Percentiles rank a stretch among this genome's conserved stretches.
phyloP scores from a whole-genome alignment of 1,140 invertebrate species.

The Nomia melanderi region DNA sequence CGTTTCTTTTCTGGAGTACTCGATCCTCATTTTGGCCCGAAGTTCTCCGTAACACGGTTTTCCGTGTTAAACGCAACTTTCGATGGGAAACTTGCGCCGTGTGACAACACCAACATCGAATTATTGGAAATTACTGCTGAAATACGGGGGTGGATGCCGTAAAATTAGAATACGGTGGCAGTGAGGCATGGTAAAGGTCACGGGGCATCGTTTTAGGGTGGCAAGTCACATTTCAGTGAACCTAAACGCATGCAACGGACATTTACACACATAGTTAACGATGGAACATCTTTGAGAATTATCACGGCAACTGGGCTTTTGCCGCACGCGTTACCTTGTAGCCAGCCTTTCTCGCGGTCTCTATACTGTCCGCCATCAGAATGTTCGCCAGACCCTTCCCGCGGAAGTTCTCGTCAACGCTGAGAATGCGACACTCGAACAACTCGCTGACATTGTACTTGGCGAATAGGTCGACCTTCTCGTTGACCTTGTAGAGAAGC shows the following conservation, averaged over 20 bases:
- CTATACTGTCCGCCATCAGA: slow-evolving; percentile 85
- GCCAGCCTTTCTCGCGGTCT: slow-evolving; percentile 84
- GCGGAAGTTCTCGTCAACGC: slow-evolving; percentile 86
- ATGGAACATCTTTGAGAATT: not conserved
- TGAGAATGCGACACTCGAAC: slow-evolving; percentile 91
- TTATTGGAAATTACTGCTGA: not conserved
- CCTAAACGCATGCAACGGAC: slow-evolving; percentile 30
- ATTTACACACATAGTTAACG: slow-evolving; percentile 10
- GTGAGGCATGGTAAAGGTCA: not conserved
- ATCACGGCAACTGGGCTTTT: not conserved
- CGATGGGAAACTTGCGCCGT: not conserved
- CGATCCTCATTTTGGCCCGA: not conserved
- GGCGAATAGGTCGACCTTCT: slow-evolving; percentile 83
- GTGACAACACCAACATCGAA: not conserved
- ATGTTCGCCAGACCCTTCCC: slow-evolving; percentile 87
- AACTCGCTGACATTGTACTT: slow-evolving; percentile 86
- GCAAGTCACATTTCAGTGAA: not conserved
- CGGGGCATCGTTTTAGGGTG: not conserved
- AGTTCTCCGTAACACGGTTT: too few species aligned
- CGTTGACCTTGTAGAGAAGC: slow-evolving; percentile 84
- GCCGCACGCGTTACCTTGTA: slow-evolving; percentile 89
- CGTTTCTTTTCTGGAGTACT: not conserved
- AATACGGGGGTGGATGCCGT: not conserved
- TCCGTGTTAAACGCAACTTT: not conserved
- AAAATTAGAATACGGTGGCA: slow-evolving; percentile 14